phyloP scores from a whole-genome alignment of 2,797 vertebrate species.

The Pseudochaenichthys georgianus region DNA sequence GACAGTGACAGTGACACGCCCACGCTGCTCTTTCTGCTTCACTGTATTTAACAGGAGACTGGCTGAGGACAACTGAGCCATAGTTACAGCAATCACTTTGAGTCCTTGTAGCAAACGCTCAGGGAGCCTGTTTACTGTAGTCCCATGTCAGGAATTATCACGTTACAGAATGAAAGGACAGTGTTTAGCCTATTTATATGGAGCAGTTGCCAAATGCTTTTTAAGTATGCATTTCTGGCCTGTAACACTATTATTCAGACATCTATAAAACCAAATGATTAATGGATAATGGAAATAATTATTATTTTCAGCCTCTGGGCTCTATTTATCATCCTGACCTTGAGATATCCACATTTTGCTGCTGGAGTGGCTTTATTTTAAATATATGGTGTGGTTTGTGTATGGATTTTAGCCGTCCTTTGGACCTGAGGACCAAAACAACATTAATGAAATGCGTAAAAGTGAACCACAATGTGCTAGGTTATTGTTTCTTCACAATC shows the following conservation, averaged over 20 bases:
- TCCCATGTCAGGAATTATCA: slow-evolving; percentile 27
- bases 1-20: slow-evolving; percentile 47
- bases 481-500: background rate
- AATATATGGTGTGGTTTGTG: background rate
- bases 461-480: background rate
- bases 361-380: background rate
- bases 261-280: background rate
- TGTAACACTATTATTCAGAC: background rate
- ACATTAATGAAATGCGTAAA: background rate
- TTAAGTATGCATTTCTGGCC: background rate
- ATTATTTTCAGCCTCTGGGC: background rate
- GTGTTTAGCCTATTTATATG: background rate
- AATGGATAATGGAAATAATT: background rate
- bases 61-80: slow-evolving; percentile 30
- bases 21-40: slow-evolving; percentile 25
- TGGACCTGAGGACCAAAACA: background rate
- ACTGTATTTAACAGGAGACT: slow-evolving; percentile 26
- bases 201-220: background rate
- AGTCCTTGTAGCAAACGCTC: slow-evolving; percentile 12
- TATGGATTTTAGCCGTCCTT: background rate
- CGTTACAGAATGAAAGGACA: slow-evolving; percentile 6
- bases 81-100: slow-evolving; percentile 31
- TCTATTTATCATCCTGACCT: background rate
- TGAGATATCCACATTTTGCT: background rate
- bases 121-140: slow-evolving; percentile 14